Conservation (phyloP, 2,888 invertebrate species). For the Microchrysa polita region DNA sequence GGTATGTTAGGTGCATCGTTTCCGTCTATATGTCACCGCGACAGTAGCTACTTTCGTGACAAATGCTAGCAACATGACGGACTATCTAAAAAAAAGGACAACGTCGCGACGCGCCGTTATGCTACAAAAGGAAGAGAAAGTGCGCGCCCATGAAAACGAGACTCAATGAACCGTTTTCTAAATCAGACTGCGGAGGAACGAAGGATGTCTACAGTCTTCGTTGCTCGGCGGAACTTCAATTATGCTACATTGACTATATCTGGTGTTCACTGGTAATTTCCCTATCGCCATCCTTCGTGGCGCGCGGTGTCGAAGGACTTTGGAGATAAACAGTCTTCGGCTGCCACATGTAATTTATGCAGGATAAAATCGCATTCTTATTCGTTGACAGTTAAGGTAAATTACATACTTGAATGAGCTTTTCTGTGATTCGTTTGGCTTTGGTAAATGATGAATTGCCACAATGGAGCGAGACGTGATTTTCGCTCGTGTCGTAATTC, state of each 20-base stretch:
- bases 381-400: slow-evolving; percentile 53
- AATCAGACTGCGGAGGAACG: not conserved
- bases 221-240: not conserved
- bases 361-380: slow-evolving; percentile 50
- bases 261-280: not conserved
- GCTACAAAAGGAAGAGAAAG: not conserved
- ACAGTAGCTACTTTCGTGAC: slow-evolving; percentile 1
- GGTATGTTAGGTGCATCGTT: not conserved
- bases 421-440: slow-evolving; percentile 45
- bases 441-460: too few species aligned
- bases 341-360: slow-evolving; percentile 35
- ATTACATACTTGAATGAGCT: slow-evolving; percentile 53
- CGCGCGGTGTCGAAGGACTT: not conserved
- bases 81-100: slow-evolving; percentile 26
- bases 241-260: not conserved
- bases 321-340: slow-evolving; percentile 38
- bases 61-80: slow-evolving; percentile 20
- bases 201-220: not conserved
- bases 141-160: slow-evolving; percentile 13
- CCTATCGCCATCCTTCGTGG: not conserved
- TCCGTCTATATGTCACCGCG: not conserved
- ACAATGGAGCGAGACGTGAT: too few species aligned
- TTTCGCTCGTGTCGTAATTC: too few species aligned
- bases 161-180: slow-evolving; percentile 30
- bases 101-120: too few species aligned